Conservation (phyloP, 2,797 vertebrate genomes). For the Telmatherina bonti region DNA sequence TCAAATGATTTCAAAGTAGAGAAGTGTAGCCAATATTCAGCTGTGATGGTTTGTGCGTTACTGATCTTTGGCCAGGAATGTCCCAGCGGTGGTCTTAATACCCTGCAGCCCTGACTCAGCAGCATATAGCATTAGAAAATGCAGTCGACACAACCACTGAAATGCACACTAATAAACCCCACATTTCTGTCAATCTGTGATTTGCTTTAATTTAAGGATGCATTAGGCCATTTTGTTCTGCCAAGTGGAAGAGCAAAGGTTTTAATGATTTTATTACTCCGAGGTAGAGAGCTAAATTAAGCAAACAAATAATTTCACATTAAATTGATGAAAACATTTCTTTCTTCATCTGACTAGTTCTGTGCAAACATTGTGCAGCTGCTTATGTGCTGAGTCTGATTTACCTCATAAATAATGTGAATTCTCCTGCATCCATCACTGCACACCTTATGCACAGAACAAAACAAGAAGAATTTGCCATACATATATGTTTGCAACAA, state of each 20-base stretch:
- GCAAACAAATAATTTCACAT: neutral
- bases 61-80: slow-evolving; percentile 22
- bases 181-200: slow-evolving; percentile 3
- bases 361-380: neutral
- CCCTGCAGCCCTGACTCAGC: slow-evolving; percentile 51
- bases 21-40: slow-evolving; percentile 4
- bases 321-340: neutral
- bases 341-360: neutral
- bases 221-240: slow-evolving; percentile 1
- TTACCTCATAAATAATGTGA: neutral
- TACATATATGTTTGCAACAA: neutral
- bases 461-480: neutral
- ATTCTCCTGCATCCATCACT: neutral
- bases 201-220: slow-evolving; percentile 13
- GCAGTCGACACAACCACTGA: neutral
- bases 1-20: neutral
- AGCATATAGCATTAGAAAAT: slow-evolving; percentile 17
- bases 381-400: slow-evolving; percentile 6
- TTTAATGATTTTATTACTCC: slow-evolving; percentile 10
- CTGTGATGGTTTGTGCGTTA: slow-evolving; percentile 14
- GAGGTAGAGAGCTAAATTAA: neutral
- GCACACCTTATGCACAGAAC: neutral
- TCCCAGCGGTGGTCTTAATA: slow-evolving; percentile 27
- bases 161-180: neutral
- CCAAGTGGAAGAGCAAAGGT: slow-evolving; percentile 7